phyloP scores from a whole-genome alignment of 1,140 invertebrate species.

The Drosophila lowei region DNA sequence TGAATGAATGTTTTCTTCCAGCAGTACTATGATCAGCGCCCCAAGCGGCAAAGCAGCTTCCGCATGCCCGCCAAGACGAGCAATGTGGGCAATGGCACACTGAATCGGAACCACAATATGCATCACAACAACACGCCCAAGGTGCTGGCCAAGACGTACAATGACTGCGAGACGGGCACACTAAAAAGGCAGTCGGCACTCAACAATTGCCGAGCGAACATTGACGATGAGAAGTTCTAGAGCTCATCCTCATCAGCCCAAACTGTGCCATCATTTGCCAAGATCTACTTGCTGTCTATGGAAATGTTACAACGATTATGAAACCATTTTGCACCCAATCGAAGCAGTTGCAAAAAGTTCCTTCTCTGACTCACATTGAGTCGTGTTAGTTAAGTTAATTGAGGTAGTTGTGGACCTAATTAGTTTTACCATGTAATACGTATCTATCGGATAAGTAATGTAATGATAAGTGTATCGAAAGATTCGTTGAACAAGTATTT shows the following conservation, averaged over 20 bases:
- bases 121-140: slow-evolving; percentile 87
- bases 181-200: slow-evolving; percentile 89
- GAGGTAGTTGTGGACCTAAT: slow-evolving; percentile 48
- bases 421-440: slow-evolving; percentile 26
- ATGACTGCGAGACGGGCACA: slow-evolving; percentile 91
- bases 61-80: slow-evolving; percentile 84
- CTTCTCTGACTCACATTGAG: slow-evolving; percentile 77
- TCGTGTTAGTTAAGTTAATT: slow-evolving; percentile 49
- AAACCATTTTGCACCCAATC: slow-evolving; percentile 45
- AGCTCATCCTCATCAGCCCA: slow-evolving; percentile 6
- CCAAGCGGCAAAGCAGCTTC: slow-evolving; percentile 85
- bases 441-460: slow-evolving; percentile 24
- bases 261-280: slow-evolving; percentile 66
- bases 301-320: slow-evolving; percentile 55
- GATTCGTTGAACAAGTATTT: slow-evolving; percentile 32
- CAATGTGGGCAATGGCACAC: slow-evolving; percentile 84
- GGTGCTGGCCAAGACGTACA: slow-evolving; percentile 84
- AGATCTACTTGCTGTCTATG: slow-evolving; percentile 20
- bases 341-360: slow-evolving; percentile 63
- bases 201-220: slow-evolving; percentile 83
- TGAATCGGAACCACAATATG: slow-evolving; percentile 85
- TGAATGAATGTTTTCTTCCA: not conserved
- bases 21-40: slow-evolving; percentile 83
- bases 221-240: slow-evolving; percentile 82
- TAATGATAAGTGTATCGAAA: slow-evolving; percentile 4